Evolutionary conservation across 1,140 invertebrate species (phyloP).

Genomic region (Megalopta genalis): DNA sequence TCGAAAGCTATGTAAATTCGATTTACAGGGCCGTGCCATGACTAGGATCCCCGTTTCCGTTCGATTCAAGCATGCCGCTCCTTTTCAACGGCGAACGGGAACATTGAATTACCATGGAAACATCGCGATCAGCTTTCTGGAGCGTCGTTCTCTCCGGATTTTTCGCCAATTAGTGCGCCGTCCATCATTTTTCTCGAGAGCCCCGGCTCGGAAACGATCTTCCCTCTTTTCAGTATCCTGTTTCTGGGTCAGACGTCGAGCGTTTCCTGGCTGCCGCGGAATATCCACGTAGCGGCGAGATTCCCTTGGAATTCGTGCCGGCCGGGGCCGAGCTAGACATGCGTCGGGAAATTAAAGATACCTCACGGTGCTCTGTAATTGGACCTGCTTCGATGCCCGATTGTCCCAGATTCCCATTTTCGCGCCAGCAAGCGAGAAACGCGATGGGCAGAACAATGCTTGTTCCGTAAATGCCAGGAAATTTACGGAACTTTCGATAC

Average conservation of each 20-base stretch:
- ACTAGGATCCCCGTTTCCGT: background rate
- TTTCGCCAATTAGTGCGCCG: slow-evolving; percentile 3
- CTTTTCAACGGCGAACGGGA: background rate
- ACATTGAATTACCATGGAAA: background rate
- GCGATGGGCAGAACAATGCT: too few relatives aligned
- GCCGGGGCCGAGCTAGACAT: background rate
- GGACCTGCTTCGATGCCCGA: background rate
- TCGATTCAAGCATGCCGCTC: background rate
- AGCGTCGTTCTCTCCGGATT: background rate
- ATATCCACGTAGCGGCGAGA: background rate
- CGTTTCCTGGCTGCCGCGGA: background rate
- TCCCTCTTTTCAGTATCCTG: background rate
- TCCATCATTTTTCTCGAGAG: background rate
- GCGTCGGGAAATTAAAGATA: slow-evolving; percentile 19
- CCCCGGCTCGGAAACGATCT: background rate
- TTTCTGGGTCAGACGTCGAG: background rate
- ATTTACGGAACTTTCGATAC: too few relatives aligned
- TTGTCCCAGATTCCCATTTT: background rate
- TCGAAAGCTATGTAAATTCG: slow-evolving; percentile 72
- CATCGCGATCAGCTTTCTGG: background rate
- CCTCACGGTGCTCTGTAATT: background rate
- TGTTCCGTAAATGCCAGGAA: too few relatives aligned
- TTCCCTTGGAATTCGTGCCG: background rate
- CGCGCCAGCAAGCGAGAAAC: too few relatives aligned
- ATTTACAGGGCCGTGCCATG: slow-evolving; percentile 63